phyloP scores from a whole-genome alignment of 2,797 vertebrate species.

The Pitangus sulphuratus region DNA sequence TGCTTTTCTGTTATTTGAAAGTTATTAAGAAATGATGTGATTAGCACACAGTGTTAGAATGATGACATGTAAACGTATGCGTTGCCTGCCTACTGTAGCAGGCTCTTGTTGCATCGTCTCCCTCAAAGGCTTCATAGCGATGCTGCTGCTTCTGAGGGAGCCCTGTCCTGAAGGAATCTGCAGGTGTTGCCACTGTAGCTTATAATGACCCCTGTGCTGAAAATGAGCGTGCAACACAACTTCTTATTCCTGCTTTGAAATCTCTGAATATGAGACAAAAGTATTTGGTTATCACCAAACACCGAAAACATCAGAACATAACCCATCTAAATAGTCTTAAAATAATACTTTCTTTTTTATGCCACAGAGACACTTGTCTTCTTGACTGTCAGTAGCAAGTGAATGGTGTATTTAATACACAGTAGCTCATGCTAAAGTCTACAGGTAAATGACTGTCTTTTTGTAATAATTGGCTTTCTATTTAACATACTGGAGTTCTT shows the following conservation, averaged over 20 bases:
- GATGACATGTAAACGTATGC: not conserved
- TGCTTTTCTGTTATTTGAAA: not conserved
- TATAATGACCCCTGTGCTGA: not conserved
- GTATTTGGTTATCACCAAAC: not conserved
- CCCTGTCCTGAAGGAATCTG: not conserved
- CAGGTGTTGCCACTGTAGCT: not conserved
- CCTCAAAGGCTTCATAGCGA: not conserved
- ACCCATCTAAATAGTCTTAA: slow-evolving; percentile 13
- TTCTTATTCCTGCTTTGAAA: not conserved
- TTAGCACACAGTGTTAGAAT: not conserved
- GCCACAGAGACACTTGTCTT: slow-evolving; percentile 38
- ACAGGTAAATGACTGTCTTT: slow-evolving; percentile 80
- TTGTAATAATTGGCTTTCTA: slow-evolving; percentile 74
- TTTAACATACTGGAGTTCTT: slow-evolving; percentile 83
- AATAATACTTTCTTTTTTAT: slow-evolving; percentile 37
- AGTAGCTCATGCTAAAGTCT: slow-evolving; percentile 62
- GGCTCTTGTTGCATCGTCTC: not conserved
- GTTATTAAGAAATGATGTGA: not conserved
- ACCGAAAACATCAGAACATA: not conserved
- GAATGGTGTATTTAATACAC: slow-evolving; percentile 59
- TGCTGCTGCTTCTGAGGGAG: not conserved
- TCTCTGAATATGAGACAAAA: not conserved
- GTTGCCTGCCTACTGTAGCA: not conserved
- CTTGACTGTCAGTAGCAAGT: slow-evolving; percentile 45
- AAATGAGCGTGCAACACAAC: accelerated